phyloP scores from a whole-genome alignment of 2,888 invertebrate species.

The Lapara coniferarum region DNA sequence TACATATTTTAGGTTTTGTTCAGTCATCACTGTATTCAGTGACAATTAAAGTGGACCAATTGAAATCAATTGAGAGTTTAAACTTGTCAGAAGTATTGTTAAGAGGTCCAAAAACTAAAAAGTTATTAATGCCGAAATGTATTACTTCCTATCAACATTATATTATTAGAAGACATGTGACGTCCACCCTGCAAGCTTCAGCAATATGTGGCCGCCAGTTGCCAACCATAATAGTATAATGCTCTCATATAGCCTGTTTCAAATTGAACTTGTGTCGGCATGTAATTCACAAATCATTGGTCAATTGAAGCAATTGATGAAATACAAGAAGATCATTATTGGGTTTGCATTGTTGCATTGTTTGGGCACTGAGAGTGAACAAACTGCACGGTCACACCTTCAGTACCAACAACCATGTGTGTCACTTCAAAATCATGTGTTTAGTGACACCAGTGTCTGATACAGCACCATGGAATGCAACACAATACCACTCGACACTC shows the following conservation, averaged over 20 bases:
- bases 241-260: too few relatives aligned
- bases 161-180: too few relatives aligned
- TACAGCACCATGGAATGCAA: background rate
- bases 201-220: background rate
- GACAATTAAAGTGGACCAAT: too few relatives aligned
- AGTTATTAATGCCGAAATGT: too few relatives aligned
- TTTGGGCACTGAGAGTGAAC: background rate
- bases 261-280: background rate
- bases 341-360: too few relatives aligned
- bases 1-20: too few relatives aligned
- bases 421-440: background rate
- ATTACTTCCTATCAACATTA: too few relatives aligned
- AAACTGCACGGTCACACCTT: background rate
- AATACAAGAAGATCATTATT: constrained; percentile 23
- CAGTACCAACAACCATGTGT: background rate
- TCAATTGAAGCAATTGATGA: constrained; percentile 47
- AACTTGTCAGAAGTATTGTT: too few relatives aligned
- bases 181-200: too few relatives aligned
- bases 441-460: background rate
- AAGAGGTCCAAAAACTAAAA: too few relatives aligned
- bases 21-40: too few relatives aligned
- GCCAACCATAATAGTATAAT: background rate
- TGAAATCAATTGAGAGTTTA: too few relatives aligned
- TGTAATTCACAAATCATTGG: constrained; percentile 33
- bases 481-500: background rate